A percentile compares a stretch with the other conserved stretches of the same genome.
Conservation (phyloP, 2,113 vertebrate genomes). For the Silurus glanis region DNA sequence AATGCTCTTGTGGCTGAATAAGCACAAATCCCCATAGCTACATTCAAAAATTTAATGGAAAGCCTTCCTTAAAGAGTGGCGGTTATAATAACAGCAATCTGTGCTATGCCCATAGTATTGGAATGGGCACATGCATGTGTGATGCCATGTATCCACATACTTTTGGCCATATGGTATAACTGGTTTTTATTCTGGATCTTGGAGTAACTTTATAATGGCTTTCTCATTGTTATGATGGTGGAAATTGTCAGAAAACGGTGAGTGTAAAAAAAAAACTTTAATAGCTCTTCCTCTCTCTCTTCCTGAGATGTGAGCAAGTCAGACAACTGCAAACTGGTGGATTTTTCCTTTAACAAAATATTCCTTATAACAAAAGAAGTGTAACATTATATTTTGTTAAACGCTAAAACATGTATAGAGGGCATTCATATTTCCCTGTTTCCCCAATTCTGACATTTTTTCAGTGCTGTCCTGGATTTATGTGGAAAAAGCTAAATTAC, state of each 20-base stretch:
- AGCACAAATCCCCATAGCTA: not conserved
- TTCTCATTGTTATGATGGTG: not conserved
- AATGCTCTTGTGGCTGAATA: not conserved
- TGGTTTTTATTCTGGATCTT: not conserved
- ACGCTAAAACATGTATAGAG: not conserved
- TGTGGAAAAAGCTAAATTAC: not conserved
- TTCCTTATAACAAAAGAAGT: not conserved
- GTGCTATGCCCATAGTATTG: not conserved
- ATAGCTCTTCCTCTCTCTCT: not conserved
- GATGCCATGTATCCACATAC: not conserved
- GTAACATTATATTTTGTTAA: not conserved
- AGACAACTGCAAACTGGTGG: not conserved
- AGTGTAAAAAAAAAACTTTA: not conserved
- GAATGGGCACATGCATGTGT: not conserved
- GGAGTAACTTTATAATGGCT: not conserved
- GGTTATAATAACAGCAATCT: not conserved
- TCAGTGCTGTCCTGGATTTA: not conserved
- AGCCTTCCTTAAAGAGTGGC: not conserved
- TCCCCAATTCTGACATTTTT: not conserved
- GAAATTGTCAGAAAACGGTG: not conserved
- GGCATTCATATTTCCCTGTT: not conserved
- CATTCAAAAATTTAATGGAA: not conserved
- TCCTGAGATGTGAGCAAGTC: not conserved
- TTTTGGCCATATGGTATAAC: not conserved
- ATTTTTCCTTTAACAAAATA: constrained; percentile 1